A percentile compares a stretch with the other conserved stretches of the same genome.
These are phyloP conservation scores for Trileptium ribeirensis DNA, from an alignment of 2,888 invertebrate genomes.

Conservation along the genomic window DNA sequence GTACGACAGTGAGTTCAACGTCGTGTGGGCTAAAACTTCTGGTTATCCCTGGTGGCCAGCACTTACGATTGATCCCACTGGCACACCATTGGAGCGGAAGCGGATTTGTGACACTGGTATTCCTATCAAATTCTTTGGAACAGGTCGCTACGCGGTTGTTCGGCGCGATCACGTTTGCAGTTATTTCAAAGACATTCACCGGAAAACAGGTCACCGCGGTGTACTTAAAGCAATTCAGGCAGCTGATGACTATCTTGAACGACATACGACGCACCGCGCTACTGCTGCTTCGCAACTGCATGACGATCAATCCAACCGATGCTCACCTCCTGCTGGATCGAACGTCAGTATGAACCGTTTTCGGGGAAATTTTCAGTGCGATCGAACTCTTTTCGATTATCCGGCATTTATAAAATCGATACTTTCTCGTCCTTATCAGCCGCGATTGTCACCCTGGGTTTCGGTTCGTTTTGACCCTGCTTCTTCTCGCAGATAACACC, in stretches of 20 bases:
- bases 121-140: background rate
- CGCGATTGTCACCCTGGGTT: too few relatives aligned
- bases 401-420: too few relatives aligned
- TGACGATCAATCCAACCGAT: too few relatives aligned
- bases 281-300: too few relatives aligned
- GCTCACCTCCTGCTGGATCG: too few relatives aligned
- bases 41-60: background rate
- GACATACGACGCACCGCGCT: too few relatives aligned
- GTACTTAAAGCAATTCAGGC: background rate
- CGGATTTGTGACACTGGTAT: background rate
- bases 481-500: too few relatives aligned
- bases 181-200: background rate
- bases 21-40: background rate
- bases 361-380: too few relatives aligned
- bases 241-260: background rate
- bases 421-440: too few relatives aligned
- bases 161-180: background rate
- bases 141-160: background rate
- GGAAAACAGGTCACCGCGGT: background rate
- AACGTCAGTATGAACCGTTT: background rate
- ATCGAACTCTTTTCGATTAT: too few relatives aligned
- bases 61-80: background rate
- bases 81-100: background rate
- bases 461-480: too few relatives aligned
- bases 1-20: background rate